phyloP scores from a whole-genome alignment of 2,888 invertebrate species.

The Drosophila kanekoi region DNA sequence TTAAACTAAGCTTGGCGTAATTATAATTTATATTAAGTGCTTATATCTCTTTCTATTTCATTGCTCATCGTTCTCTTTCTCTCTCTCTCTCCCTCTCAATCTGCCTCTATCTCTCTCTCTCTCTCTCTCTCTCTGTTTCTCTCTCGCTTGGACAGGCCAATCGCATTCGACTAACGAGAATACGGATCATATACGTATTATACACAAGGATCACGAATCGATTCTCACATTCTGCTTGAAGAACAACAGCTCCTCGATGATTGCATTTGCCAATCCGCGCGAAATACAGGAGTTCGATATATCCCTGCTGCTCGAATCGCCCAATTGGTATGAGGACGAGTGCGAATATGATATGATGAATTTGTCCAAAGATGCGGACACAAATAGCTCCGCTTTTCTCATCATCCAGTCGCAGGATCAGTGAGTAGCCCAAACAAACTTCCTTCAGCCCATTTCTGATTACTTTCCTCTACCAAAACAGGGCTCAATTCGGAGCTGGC shows the following conservation, averaged over 20 bases:
- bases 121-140: not conserved
- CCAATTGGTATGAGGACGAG: constrained; percentile 98
- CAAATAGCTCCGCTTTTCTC: constrained; percentile 89
- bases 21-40: too few relatives aligned
- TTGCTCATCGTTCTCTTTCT: too few relatives aligned
- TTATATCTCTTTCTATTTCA: too few relatives aligned
- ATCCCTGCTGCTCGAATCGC: constrained; percentile 94
- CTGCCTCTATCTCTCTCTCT: not conserved
- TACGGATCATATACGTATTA: constrained; percentile 94
- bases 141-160: constrained; percentile 54
- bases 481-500: constrained; percentile 66
- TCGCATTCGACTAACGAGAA: constrained; percentile 78
- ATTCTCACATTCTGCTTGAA: constrained; percentile 99
- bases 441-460: not conserved
- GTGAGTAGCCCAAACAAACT: constrained; percentile 55
- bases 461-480: constrained; percentile 15
- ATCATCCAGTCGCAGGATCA: constrained; percentile 91
- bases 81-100: not conserved
- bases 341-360: constrained; percentile 98
- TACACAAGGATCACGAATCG: constrained; percentile 99
- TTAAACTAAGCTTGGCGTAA: too few relatives aligned
- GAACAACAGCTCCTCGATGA: constrained; percentile 92
- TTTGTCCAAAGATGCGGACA: constrained; percentile 90
- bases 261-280: constrained; percentile 97
- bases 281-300: constrained; percentile 99